Conservation (phyloP, 2,797 vertebrate genomes). For the Ispidina picta region DNA sequence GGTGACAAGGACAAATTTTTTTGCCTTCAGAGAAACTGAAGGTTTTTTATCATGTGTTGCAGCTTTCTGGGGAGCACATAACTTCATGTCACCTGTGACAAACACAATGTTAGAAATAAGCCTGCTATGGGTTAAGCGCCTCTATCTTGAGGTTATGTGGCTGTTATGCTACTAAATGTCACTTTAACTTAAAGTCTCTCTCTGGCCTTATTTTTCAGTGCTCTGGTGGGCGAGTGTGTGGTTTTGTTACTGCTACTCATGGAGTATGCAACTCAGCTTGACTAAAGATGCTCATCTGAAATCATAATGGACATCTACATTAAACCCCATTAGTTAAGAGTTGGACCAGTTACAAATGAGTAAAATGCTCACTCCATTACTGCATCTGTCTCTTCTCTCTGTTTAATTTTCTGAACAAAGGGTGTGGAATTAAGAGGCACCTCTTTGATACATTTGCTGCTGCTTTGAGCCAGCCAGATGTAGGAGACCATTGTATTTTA, state of each 20-base stretch:
- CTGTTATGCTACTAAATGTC: slow-evolving; percentile 42
- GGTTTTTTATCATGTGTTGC: neutral
- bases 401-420: slow-evolving; percentile 33
- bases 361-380: neutral
- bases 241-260: neutral
- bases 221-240: fast-evolving
- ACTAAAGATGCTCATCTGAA: neutral
- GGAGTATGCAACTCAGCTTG: neutral
- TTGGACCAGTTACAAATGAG: neutral
- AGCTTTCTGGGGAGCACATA: neutral
- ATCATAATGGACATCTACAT: neutral
- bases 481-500: slow-evolving; percentile 16
- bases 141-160: neutral
- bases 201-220: neutral
- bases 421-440: slow-evolving; percentile 21
- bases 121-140: slow-evolving; percentile 18
- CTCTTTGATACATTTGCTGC: neutral
- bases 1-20: slow-evolving; percentile 35
- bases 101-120: slow-evolving; percentile 22
- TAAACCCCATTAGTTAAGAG: slow-evolving; percentile 40
- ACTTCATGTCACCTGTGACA: slow-evolving; percentile 35
- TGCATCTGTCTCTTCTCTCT: neutral
- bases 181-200: slow-evolving; percentile 30
- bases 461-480: neutral
- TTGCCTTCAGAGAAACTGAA: slow-evolving; percentile 16